Base-by-base conservation (phyloP, 2,888 invertebrate species). In the Agrochola lota region DNA sequence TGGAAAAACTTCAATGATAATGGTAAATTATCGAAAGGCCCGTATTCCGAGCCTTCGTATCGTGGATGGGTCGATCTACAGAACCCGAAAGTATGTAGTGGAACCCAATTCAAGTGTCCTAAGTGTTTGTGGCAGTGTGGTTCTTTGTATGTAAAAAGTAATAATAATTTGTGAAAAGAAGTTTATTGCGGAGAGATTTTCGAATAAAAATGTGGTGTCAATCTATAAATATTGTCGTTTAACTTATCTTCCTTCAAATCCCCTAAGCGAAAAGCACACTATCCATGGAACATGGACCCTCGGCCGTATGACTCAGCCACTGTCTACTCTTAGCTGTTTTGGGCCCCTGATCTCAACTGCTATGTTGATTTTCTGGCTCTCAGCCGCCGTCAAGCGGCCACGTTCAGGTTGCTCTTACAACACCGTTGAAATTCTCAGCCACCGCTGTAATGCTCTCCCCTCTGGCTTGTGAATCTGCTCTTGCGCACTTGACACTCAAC, bases 41-140 rank as follows among this genome's bases (percentile, higher is more conserved):
- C 88, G 4, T 55, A n/a, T 71, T 85, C 87, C 11, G 79, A 86
- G 71, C 74, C 87, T 43, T 83, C 91, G 69, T 86, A 89, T 77
- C 83, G 82, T 76, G 91, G 92, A 78, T 95, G 95, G 95, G 90
- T 94, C 20, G 90, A 95, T 86, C 88, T 94, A 75, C 92, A 93
- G 77, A 86, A 90, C 73, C 85, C 88, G 11, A 91, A 86, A 79
- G 72, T 84, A 15, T 78, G 82, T 68, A 82, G 78, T 20, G 30
- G 15, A 72, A 17, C 84, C 69, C 78, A 57, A 64, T 86, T 86
- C 78, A 89, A 92, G 75, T 95, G 96, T 95, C 96, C 96, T 84
- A 94, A 94, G 87, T 96, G 95, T 95, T 93, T 96, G 95, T 96
- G 96, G 96, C 96, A 96, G 91, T 94, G 94, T 91, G 96, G 96